phyloP scores from a whole-genome alignment of 2,797 vertebrate species.

The Megalops cyprinoides region DNA sequence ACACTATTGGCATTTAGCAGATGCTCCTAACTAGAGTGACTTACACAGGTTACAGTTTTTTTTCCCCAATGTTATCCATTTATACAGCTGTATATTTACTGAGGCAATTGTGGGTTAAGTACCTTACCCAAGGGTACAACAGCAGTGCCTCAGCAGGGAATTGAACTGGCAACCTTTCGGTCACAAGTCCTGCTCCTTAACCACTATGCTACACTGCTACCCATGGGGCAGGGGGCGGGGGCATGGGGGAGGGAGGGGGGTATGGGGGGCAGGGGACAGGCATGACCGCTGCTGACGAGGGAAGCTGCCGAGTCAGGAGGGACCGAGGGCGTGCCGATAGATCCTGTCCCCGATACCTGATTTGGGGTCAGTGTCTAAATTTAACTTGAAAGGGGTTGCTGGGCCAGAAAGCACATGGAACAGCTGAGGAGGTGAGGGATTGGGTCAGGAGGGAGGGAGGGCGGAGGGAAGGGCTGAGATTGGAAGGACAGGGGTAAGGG shows the following conservation, averaged over 20 bases:
- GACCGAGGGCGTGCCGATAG: background rate
- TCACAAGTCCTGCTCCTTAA: no score
- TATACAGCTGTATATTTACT: no score
- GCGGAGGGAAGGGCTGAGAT: background rate
- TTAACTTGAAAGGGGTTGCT: background rate
- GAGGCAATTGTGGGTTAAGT: no score
- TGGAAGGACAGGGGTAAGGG: background rate
- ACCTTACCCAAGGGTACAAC: no score
- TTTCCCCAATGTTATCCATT: no score
- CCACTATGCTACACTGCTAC: no score
- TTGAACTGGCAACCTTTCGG: no score
- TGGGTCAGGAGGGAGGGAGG: constrained; percentile 68
- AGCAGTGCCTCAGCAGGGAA: no score
- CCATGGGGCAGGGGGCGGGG: background rate
- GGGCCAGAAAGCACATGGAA: background rate
- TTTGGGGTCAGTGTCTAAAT: background rate
- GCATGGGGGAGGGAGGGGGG: background rate
- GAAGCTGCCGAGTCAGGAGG: background rate
- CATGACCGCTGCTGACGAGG: background rate
- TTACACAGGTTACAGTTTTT: no score
- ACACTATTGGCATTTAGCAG: no score
- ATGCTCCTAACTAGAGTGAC: no score
- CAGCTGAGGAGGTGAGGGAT: background rate
- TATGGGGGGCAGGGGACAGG: background rate
- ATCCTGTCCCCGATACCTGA: background rate